These are phyloP conservation scores for Reticulitermes lucifugus DNA, from an alignment of 2,888 invertebrate species.

Conservation along the genomic window DNA sequence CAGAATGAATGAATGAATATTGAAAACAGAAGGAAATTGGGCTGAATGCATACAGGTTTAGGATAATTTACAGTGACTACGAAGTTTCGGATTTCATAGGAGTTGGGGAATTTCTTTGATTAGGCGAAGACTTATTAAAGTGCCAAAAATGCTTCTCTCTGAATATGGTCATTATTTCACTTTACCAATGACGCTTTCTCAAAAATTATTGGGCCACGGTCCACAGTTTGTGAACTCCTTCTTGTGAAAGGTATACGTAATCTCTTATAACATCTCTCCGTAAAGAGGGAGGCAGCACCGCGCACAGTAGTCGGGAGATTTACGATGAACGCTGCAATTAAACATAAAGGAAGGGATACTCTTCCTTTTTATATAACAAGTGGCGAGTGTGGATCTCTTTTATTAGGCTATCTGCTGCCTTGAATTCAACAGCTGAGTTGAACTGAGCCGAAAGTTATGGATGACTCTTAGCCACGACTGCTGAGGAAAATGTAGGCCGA, in stretches of 20 bases:
- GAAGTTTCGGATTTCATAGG: too few relatives aligned
- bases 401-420: not conserved
- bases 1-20: too few relatives aligned
- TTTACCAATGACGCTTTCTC: too few relatives aligned
- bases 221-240: too few relatives aligned
- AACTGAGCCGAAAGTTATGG: not conserved
- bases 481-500: not conserved
- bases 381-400: not conserved
- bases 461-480: not conserved
- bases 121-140: too few relatives aligned
- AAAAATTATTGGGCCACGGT: too few relatives aligned
- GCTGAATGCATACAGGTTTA: too few relatives aligned
- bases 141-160: too few relatives aligned
- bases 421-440: slow-evolving; percentile 19
- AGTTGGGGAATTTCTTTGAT: too few relatives aligned
- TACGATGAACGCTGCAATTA: slow-evolving; percentile 34
- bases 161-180: too few relatives aligned
- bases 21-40: too few relatives aligned
- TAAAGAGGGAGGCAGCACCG: not conserved
- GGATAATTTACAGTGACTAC: too few relatives aligned
- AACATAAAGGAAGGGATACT: slow-evolving; percentile 2
- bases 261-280: not conserved
- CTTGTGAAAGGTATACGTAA: not conserved
- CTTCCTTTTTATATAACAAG: not conserved
- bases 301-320: slow-evolving; percentile 30